Conservation (phyloP, 2,797 vertebrate genomes). For the Peromyscus nudipes region DNA sequence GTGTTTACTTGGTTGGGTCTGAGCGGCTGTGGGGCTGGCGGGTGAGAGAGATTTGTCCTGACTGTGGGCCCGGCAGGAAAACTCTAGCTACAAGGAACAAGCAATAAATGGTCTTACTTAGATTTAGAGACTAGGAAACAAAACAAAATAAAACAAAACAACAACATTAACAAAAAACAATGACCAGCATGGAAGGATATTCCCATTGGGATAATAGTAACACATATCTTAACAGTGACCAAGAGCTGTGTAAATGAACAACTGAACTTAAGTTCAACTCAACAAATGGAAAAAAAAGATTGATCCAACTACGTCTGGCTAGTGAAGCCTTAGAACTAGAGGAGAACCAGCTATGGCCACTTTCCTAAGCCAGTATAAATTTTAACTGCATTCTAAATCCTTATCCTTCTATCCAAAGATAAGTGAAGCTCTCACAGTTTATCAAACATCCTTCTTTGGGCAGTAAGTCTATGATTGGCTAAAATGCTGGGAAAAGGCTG, state of each 20-base stretch:
- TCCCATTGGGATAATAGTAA: background rate
- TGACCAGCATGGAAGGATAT: background rate
- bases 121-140: background rate
- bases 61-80: no score
- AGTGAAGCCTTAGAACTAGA: background rate
- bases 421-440: background rate
- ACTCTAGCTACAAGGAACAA: no score
- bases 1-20: no score
- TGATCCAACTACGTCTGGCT: background rate
- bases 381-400: background rate
- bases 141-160: background rate
- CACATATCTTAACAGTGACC: background rate
- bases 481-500: background rate
- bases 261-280: background rate
- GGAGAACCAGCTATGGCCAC: no score
- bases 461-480: background rate
- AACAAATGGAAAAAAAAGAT: background rate
- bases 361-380: background rate
- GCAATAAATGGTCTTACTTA: background rate
- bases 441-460: background rate
- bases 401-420: background rate
- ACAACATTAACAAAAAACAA: background rate
- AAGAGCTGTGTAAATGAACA: background rate
- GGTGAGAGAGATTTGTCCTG: no score
- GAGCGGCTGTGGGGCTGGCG: no score